Evolutionary conservation across 2,797 vertebrate species (phyloP).

Genomic region (Onychomys leucogaster): DNA sequence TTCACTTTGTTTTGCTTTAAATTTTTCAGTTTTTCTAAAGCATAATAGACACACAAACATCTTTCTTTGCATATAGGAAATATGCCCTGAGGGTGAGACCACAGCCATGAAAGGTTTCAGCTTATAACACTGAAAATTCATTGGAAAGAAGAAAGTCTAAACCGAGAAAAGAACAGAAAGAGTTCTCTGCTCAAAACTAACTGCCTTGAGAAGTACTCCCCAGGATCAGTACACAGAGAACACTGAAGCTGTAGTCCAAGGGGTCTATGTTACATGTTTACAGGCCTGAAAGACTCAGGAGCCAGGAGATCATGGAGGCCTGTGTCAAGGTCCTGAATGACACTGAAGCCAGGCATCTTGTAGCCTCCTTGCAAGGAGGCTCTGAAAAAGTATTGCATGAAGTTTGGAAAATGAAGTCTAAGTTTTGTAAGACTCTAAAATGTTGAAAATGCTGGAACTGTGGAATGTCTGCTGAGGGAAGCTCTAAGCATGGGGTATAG

Average conservation of each 20-base stretch:
- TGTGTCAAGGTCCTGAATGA: not conserved
- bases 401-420: not conserved
- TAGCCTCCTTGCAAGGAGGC: not conserved
- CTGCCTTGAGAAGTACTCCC: not conserved
- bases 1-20: not conserved
- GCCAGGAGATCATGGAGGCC: not conserved
- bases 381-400: not conserved
- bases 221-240: not conserved
- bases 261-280: not conserved
- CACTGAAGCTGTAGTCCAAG: not conserved
- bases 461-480: not conserved
- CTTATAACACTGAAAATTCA: not conserved
- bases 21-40: not conserved
- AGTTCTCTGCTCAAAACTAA: not conserved
- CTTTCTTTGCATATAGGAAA: not conserved
- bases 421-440: not conserved
- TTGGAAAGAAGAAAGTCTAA: not conserved
- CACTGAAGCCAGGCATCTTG: not conserved
- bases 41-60: not conserved
- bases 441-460: not conserved
- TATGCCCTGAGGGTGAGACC: not conserved
- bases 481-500: not conserved
- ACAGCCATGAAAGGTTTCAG: not conserved
- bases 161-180: not conserved
- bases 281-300: not conserved